Percentiles rank a stretch among this genome's conserved stretches.
These are phyloP conservation scores for Lucilia sericata DNA, from an alignment of 1,140 invertebrate species.

Conservation along the genomic window DNA sequence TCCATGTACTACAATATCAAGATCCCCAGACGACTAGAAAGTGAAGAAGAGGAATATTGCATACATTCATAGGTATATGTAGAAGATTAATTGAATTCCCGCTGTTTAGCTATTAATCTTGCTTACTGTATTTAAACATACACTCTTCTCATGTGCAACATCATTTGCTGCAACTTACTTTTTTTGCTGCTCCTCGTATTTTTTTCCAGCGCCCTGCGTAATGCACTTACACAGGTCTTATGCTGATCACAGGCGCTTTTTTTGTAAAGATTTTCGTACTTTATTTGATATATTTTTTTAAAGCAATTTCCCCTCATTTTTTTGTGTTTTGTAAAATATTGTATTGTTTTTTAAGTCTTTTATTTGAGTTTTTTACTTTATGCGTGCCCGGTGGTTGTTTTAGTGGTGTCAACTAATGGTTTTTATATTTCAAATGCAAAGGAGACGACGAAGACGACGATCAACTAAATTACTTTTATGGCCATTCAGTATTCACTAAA, in stretches of 20 bases:
- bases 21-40: neutral
- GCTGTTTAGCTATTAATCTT: slow-evolving; percentile 47
- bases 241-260: neutral
- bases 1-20: neutral
- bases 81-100: slow-evolving; percentile 49
- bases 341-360: slow-evolving; percentile 30
- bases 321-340: slow-evolving; percentile 31
- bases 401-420: slow-evolving; percentile 15
- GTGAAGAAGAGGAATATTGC: neutral
- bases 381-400: slow-evolving; percentile 15
- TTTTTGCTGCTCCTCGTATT: neutral
- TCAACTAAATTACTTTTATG: slow-evolving; percentile 12
- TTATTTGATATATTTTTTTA: neutral
- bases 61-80: neutral
- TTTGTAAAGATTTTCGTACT: neutral
- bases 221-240: slow-evolving; percentile 9
- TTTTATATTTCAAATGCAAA: neutral
- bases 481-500: slow-evolving; percentile 16
- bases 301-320: neutral
- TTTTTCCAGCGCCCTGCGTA: neutral
- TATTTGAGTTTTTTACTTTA: slow-evolving; percentile 7
- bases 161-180: neutral
- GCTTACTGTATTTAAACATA: slow-evolving; percentile 16
- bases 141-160: neutral
- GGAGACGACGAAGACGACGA: neutral